Conservation (phyloP, 1,140 invertebrate species). For the Tenebrio molitor region DNA sequence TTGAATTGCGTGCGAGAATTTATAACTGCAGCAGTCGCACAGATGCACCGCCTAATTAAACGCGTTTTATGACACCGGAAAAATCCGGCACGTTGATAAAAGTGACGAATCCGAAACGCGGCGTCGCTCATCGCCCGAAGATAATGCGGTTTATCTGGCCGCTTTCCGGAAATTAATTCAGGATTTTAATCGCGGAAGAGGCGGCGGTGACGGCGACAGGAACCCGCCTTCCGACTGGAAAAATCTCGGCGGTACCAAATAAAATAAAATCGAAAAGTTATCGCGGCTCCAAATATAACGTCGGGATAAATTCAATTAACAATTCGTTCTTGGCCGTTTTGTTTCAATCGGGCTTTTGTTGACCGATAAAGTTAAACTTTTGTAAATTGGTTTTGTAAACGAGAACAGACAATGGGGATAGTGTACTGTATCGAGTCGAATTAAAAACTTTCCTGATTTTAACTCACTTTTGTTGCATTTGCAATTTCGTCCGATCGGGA, state of each 20-base stretch:
- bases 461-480: conserved; percentile 40
- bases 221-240: neutral
- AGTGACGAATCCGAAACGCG: conserved; percentile 32
- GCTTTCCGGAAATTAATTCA: conserved; percentile 39
- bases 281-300: conserved; percentile 11
- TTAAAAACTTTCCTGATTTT: conserved; percentile 39
- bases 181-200: conserved; percentile 31
- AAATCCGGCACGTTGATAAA: neutral
- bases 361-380: conserved; percentile 45
- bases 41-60: conserved; percentile 16
- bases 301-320: conserved; percentile 35
- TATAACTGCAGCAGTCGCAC: neutral
- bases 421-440: conserved; percentile 20
- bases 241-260: conserved; percentile 20
- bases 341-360: conserved; percentile 40
- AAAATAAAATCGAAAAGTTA: conserved; percentile 30
- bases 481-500: too few relatives aligned
- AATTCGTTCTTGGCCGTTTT: conserved; percentile 36
- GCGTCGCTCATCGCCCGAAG: conserved; percentile 4
- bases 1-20: conserved; percentile 20
- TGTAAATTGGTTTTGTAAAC: conserved; percentile 47
- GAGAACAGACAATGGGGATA: conserved; percentile 28
- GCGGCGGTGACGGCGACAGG: conserved; percentile 11
- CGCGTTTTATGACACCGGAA: neutral
- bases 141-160: conserved; percentile 32